Evolutionary conservation across 2,797 vertebrate species (phyloP), one percentile per base, ranked within the genome.

Genomic region (Ctenopoma multispine): DNA sequence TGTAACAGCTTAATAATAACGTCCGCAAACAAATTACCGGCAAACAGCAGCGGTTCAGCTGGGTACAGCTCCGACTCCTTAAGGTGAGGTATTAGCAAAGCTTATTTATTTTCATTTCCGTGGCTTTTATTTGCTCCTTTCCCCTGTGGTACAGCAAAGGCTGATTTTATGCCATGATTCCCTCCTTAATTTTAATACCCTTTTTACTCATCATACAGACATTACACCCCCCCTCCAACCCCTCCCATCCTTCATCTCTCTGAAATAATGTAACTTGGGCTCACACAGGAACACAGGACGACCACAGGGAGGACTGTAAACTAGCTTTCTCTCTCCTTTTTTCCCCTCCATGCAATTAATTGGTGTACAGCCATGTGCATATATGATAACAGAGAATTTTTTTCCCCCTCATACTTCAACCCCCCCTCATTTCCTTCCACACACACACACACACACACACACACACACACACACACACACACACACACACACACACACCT

Each of bases 121-220:
- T 90, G 92, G 95, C 95, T 97, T 96, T 97, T 97, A 97, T 97
- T 96, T 95, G 94, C 94, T 94, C 89, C 90, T 93, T 87, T 96
- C 96, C 96, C 96, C 95, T 93, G 96, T 96, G 96, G 95, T 95
- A 96, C 94, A 95, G 85, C 83, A 83, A 77, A 84, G 84, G 95
- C 96, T 96, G 96, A 98, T 97, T 97, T 46, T 95, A 96, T 95
- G 95, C 95, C 94, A 96, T 96, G 96, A 97, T 97, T 96, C 96
- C 95, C 96, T 95, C 96, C 95, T 97, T 97, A 96, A 97, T 97
- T 97, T 97, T 97, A 98, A 98, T 96, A 97, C 95, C 95, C 95
- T 95, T 97, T 98, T 96, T 90, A 90, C 96, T 97, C 96, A 97
- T 96, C 96, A 97, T 95, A 96, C 96, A 97, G 95, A 97, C 96